Evolutionary conservation across 1,140 invertebrate species (phyloP).

Genomic region (Heliothis subflexa): DNA sequence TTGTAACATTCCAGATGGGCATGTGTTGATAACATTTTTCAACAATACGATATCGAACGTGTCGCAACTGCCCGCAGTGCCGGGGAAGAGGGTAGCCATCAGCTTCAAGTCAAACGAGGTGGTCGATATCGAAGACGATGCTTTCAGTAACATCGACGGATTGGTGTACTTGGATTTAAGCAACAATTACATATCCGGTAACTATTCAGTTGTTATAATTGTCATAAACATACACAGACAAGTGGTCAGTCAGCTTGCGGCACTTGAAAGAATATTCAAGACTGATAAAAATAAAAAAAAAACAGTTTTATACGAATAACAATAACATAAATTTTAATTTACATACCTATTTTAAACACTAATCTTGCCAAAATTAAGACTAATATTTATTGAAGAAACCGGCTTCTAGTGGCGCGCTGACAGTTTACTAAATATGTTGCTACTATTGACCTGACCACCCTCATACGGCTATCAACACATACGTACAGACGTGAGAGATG

Average conservation of each 20-base stretch:
- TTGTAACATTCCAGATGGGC: slow-evolving; percentile 67
- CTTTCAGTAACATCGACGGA: slow-evolving; percentile 89
- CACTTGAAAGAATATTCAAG: slow-evolving; percentile 7
- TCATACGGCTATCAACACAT: slow-evolving; percentile 6
- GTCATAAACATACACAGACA: background rate
- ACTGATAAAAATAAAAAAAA: background rate
- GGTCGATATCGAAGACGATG: slow-evolving; percentile 86
- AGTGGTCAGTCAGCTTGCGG: background rate
- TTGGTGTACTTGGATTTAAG: slow-evolving; percentile 91
- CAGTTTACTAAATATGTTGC: no score
- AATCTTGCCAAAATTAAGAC: background rate
- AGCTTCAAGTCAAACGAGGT: slow-evolving; percentile 85
- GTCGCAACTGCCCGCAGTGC: slow-evolving; percentile 67
- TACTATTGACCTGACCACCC: background rate
- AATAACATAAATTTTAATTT: background rate
- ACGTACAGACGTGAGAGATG: slow-evolving; percentile 7
- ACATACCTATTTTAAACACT: slow-evolving; percentile 1
- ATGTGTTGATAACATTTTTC: slow-evolving; percentile 78
- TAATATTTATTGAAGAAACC: no score
- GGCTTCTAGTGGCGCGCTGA: no score
- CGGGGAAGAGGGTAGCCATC: slow-evolving; percentile 72
- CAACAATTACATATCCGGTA: slow-evolving; percentile 89
- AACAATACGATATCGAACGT: slow-evolving; percentile 80
- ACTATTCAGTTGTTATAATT: slow-evolving; percentile 6
- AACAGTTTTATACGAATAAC: no score